A percentile compares a stretch with the other conserved stretches of the same genome.
Conservation (phyloP, 1,140 invertebrate species). For the Penaeus japonicus region DNA sequence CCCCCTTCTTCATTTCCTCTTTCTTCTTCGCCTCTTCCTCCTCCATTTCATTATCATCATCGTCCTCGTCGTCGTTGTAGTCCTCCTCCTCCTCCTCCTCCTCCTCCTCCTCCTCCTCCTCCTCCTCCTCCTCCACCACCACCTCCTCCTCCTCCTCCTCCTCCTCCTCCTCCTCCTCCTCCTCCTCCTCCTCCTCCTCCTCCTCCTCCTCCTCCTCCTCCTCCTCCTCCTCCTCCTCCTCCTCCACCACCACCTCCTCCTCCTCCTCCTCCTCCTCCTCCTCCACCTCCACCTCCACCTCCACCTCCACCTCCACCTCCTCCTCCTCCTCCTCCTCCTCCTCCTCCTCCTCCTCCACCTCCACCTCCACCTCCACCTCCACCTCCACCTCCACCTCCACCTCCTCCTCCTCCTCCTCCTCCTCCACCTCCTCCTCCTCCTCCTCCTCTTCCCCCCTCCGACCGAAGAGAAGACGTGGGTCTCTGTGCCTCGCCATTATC, state of each 20-base stretch:
- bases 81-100: not conserved
- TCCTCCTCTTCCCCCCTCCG: not conserved
- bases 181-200: not conserved
- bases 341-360: not conserved
- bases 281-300: not conserved
- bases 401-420: not conserved
- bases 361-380: not conserved
- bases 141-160: not conserved
- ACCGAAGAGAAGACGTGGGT: not conserved
- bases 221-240: not conserved
- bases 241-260: not conserved
- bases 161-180: not conserved
- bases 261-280: not conserved
- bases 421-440: too few relatives aligned
- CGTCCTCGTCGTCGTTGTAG: not conserved
- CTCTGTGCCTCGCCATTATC: not conserved
- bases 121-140: not conserved
- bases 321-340: not conserved
- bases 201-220: not conserved
- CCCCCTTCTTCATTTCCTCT: not conserved
- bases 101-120: not conserved
- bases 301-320: not conserved
- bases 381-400: not conserved
- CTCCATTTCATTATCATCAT: too few relatives aligned
- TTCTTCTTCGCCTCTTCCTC: not conserved